phyloP scores from a whole-genome alignment of 2,888 invertebrate genomes.

The Hololepta plana region DNA sequence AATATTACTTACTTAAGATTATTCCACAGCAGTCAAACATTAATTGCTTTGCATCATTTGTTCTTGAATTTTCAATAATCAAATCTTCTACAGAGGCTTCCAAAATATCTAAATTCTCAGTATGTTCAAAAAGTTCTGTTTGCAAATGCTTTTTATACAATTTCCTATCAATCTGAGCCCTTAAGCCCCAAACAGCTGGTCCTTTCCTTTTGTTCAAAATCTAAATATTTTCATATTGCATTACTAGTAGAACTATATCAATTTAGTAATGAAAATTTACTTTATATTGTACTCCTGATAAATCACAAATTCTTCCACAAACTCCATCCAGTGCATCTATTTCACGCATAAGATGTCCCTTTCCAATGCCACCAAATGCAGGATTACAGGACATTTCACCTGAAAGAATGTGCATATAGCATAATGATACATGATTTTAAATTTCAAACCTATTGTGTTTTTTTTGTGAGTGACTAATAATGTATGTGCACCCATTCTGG shows the following conservation, averaged over 20 bases:
- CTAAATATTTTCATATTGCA: conserved; percentile 16
- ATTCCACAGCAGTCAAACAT: conserved; percentile 30
- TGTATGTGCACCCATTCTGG: conserved; percentile 65
- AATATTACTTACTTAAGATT: conserved; percentile 26
- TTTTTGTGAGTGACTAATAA: conserved; percentile 69
- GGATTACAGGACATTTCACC: conserved; percentile 92
- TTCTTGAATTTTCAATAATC: conserved; percentile 29
- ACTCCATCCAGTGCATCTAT: conserved; percentile 78
- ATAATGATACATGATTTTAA: conserved; percentile 1
- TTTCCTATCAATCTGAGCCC: conserved; percentile 73
- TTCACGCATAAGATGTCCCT: conserved; percentile 75
- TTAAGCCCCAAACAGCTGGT: conserved; percentile 76
- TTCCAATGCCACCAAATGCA: conserved; percentile 83
- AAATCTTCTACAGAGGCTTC: conserved; percentile 68
- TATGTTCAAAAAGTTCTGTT: conserved; percentile 40
- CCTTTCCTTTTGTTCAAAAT: conserved; percentile 65
- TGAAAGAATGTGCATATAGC: conserved; percentile 19
- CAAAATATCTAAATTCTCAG: conserved; percentile 43
- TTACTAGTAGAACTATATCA: neutral
- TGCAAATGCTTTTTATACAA: conserved; percentile 66
- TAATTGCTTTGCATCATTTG: conserved; percentile 11
- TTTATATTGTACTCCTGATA: conserved; percentile 64
- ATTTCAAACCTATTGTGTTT: conserved; percentile 49
- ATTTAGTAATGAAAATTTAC: conserved; percentile 17
- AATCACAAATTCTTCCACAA: conserved; percentile 63